These are phyloP conservation scores for Porites evermanni DNA, from an alignment of 92 coral and sea anemone species.

Conservation along the genomic window DNA sequence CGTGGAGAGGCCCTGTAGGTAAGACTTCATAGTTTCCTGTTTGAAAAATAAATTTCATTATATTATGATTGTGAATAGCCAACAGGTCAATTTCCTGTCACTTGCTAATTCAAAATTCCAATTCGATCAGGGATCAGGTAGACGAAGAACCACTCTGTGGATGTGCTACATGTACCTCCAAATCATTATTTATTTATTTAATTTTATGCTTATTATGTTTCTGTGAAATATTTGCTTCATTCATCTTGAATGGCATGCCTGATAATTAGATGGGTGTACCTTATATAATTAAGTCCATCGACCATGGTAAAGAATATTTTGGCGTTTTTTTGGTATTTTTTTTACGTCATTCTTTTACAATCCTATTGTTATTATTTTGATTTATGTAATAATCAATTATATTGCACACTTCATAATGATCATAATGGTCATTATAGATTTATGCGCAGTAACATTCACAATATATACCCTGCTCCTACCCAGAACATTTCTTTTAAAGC, in stretches of 20 bases:
- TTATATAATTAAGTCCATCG: background rate
- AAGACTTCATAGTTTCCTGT: conserved; percentile 43
- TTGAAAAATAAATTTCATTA: background rate
- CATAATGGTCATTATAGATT: background rate
- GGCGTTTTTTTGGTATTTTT: too few relatives aligned
- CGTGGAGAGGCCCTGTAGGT: conserved; percentile 63
- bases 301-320: background rate
- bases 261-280: background rate
- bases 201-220: background rate
- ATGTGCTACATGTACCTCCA: too few relatives aligned
- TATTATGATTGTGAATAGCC: background rate
- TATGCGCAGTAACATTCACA: background rate
- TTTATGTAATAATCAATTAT: background rate
- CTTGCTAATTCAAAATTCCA: background rate
- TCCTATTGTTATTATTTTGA: background rate
- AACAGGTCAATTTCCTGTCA: background rate
- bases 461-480: background rate
- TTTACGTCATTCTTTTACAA: too few relatives aligned
- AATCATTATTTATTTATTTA: background rate
- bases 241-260: background rate
- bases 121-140: too few relatives aligned
- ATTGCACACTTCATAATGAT: background rate
- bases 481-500: background rate
- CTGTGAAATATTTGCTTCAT: background rate
- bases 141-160: too few relatives aligned